A percentile compares a stretch with the other conserved stretches of the same genome.
These are phyloP conservation scores for Lottia scabra DNA, from an alignment of 2,888 invertebrate genomes.

Conservation along the genomic window DNA sequence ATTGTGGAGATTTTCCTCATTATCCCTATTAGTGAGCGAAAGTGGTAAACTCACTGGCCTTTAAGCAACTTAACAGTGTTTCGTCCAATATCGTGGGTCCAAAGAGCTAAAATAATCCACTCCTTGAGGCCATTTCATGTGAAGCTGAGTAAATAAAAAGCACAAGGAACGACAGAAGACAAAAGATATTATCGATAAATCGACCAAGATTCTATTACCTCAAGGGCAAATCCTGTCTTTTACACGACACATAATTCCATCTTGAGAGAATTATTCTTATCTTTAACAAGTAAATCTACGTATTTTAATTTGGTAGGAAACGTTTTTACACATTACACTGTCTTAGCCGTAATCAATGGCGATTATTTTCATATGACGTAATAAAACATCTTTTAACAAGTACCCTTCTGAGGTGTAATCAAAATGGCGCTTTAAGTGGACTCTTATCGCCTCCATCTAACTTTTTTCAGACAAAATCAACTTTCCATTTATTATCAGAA, in stretches of 20 bases:
- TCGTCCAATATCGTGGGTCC: not conserved
- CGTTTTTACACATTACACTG: not conserved
- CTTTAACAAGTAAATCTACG: not conserved
- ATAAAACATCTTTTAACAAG: not conserved
- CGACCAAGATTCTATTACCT: constrained; percentile 4
- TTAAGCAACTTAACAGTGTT: not conserved
- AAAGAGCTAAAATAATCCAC: not conserved
- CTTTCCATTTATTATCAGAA: too few species aligned
- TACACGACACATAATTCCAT: not conserved
- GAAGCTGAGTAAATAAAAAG: constrained; percentile 3
- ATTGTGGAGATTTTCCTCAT: not conserved
- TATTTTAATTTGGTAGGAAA: constrained; percentile 1
- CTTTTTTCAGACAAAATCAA: too few species aligned
- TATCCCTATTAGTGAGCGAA: not conserved
- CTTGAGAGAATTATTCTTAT: not conserved
- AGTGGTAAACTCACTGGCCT: not conserved
- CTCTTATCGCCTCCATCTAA: too few species aligned
- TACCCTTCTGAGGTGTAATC: not conserved
- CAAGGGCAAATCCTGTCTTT: not conserved
- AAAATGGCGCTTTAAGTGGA: not conserved
- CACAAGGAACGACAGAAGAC: not conserved
- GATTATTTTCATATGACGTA: not conserved
- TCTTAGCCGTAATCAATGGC: not conserved
- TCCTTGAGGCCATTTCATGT: not conserved
- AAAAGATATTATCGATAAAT: not conserved